These are phyloP conservation scores for Cabera pusaria DNA, from an alignment of 2,888 invertebrate genomes.

Conservation along the genomic window DNA sequence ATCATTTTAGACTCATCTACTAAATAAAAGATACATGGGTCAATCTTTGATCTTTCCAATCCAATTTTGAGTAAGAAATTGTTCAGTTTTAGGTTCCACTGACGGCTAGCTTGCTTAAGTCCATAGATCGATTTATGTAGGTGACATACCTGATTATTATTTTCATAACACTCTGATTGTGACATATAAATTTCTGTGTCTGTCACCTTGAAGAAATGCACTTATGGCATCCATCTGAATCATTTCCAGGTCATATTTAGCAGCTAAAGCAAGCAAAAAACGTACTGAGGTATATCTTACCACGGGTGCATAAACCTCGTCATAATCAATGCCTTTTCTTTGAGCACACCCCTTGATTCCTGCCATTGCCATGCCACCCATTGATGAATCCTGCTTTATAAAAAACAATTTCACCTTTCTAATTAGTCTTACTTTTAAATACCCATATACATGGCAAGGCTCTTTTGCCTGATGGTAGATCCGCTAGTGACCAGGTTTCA, in stretches of 20 bases:
- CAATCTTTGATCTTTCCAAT: not conserved
- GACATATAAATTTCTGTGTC: too few relatives aligned
- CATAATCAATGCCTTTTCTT: conserved; percentile 29
- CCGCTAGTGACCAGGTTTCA: conserved; percentile 6
- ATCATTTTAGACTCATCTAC: not conserved
- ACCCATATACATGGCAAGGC: conserved; percentile 21
- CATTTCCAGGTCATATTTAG: conserved; percentile 24
- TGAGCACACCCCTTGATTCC: conserved; percentile 26
- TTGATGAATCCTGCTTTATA: conserved; percentile 19
- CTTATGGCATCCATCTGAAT: conserved; percentile 31
- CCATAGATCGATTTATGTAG: too few relatives aligned
- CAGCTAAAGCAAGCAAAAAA: conserved; percentile 19
- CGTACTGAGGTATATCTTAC: conserved; percentile 21
- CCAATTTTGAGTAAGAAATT: too few relatives aligned
- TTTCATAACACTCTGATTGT: too few relatives aligned
- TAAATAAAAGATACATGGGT: not conserved
- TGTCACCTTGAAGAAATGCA: conserved; percentile 35
- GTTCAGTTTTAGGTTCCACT: too few relatives aligned
- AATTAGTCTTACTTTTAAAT: conserved; percentile 17
- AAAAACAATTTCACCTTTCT: conserved; percentile 2
- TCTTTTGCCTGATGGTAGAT: conserved; percentile 1
- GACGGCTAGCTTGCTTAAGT: too few relatives aligned
- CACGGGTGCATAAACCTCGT: conserved; percentile 28
- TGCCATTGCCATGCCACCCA: too few relatives aligned
- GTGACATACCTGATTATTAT: too few relatives aligned